Conservation (phyloP, 2,797 vertebrate species). For the Knipowitschia caucasica region DNA sequence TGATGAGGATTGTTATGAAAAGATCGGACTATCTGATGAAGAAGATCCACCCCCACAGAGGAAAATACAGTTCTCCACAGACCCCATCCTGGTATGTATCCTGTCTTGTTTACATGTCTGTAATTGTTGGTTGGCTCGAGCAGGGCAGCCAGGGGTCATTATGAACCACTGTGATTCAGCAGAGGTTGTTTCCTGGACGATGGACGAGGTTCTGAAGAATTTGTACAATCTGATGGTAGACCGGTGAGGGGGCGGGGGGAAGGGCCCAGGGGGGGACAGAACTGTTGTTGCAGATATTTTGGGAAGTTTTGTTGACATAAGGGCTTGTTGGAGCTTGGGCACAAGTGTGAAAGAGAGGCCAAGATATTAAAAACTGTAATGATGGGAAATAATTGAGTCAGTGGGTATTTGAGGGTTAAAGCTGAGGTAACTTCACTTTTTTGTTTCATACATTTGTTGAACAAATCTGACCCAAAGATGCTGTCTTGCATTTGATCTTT, state of each 20-base stretch:
- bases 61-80: constrained; percentile 86
- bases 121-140: constrained; percentile 23
- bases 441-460: too few relatives aligned
- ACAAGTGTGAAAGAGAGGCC: constrained; percentile 15
- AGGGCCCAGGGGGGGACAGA: constrained; percentile 5
- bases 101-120: constrained; percentile 23
- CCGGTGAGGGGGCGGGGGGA: constrained; percentile 1
- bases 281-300: constrained; percentile 39
- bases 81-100: constrained; percentile 83
- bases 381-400: constrained; percentile 25
- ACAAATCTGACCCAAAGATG: too few relatives aligned
- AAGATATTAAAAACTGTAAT: constrained; percentile 16
- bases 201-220: constrained; percentile 15
- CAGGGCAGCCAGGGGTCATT: constrained; percentile 27
- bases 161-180: constrained; percentile 45
- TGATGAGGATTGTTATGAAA: constrained; percentile 79
- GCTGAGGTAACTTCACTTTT: too few relatives aligned
- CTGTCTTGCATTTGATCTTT: too few relatives aligned
- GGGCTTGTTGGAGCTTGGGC: constrained; percentile 21
- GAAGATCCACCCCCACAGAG: constrained; percentile 77
- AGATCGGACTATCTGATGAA: constrained; percentile 86
- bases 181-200: constrained; percentile 45
- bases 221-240: constrained; percentile 18
- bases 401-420: constrained; percentile 21
- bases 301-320: constrained; percentile 44